Base-by-base conservation (phyloP, 2,888 invertebrate species). In the Choristoneura rosaceana region DNA sequence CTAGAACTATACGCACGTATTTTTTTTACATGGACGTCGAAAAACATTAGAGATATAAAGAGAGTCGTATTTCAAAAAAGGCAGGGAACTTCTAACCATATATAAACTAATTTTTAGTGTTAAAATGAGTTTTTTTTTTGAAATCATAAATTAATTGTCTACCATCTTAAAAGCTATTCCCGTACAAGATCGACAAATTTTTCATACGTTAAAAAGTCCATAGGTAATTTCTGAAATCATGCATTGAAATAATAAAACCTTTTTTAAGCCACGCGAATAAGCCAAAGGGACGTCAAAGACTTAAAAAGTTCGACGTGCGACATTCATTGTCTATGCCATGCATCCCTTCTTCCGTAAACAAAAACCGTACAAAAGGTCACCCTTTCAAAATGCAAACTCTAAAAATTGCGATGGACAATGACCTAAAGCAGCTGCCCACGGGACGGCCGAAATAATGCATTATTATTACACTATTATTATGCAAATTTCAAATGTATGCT, bases 401-500 rank as follows among this genome's bases (percentile, higher is more conserved):
- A 59, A 33, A 88, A 80, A 91, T 89, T 82, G 87, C 87, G 82
- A 86, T 90, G 92, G 90, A 91, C 91, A 92, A 92, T 89, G 92
- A 88, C 91, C 90, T 68, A 77, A 81, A 81, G 90, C 92, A 93
- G 93, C 93, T 93, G 93, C 83, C 91, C 89, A 73, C 64, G 25
- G 25, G 52, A 78, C 58, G 81, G 79, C 79, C 82, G 86, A 84
- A 86, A 88, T 83, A 85, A 85, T 82, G 85, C 83, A 87, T 86
- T 87, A 88, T 90, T 89, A 87, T 87, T 79, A 79, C 86, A 81
- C 86, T 85, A 93, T 93, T 94, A 93, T 94, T 93, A 94, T 94
- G 94, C 87, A 85, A 94, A 94, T 93, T 81, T 78, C 62, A 80
- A 79, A 83, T 84, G 81, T 84, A 85, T 80, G 85, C 88, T 86